Evolutionary conservation across 1,140 invertebrate species (phyloP).

Genomic region (Drosophila sturtevanti): DNA sequence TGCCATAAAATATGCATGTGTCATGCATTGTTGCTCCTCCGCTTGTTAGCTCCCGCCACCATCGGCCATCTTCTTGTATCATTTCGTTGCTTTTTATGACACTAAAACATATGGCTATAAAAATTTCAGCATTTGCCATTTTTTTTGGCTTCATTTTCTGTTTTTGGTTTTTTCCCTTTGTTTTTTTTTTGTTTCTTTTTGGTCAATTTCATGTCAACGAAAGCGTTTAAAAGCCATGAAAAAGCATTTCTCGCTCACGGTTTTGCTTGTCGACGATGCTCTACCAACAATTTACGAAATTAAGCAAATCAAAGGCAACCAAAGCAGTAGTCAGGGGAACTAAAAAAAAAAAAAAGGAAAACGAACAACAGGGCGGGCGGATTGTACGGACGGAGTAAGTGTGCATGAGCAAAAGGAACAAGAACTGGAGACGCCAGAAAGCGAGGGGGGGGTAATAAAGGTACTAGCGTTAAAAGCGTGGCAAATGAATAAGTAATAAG

Average conservation of each 20-base stretch:
- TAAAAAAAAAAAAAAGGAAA: not conserved
- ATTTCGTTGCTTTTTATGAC: conserved; percentile 68
- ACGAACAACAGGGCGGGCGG: not conserved
- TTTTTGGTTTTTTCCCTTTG: too few relatives aligned
- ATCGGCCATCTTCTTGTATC: too few relatives aligned
- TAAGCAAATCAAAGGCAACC: conserved; percentile 72
- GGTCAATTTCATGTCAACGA: conserved; percentile 67
- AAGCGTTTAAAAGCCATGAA: conserved; percentile 77
- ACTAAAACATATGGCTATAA: conserved; percentile 65
- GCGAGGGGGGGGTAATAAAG: conserved; percentile 36
- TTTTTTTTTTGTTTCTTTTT: conserved; percentile 31
- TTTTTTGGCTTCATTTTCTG: not conserved
- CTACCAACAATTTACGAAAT: conserved; percentile 68
- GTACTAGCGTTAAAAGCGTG: conserved; percentile 66
- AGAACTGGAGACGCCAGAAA: conserved; percentile 11
- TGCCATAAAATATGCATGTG: conserved; percentile 74
- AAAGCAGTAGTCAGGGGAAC: conserved; percentile 2
- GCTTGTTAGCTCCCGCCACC: too few relatives aligned
- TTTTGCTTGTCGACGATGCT: not conserved
- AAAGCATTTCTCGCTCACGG: conserved; percentile 36
- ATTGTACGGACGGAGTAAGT: too few relatives aligned
- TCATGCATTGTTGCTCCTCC: conserved; percentile 63
- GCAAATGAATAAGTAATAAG: conserved; percentile 76
- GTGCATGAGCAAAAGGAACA: not conserved
- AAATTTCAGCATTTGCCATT: conserved; percentile 26